Conservation (phyloP, 2,797 vertebrate genomes). For the Centroberyx gerrardi region DNA sequence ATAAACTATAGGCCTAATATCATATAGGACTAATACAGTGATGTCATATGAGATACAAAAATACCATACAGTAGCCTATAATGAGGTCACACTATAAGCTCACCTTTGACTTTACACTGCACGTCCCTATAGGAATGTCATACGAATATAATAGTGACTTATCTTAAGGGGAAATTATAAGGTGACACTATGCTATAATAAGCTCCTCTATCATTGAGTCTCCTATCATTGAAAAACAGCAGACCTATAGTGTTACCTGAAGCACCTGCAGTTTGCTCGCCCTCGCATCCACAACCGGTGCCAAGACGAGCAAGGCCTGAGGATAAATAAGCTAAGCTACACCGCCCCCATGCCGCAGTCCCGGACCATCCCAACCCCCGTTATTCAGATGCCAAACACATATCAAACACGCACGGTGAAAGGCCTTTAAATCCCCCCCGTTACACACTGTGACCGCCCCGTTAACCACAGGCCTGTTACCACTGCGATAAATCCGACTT, state of each 20-base stretch:
- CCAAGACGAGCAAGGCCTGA: slow-evolving; percentile 29
- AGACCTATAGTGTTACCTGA: background rate
- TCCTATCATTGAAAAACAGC: background rate
- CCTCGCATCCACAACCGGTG: slow-evolving; percentile 56
- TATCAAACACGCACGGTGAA: slow-evolving; percentile 37
- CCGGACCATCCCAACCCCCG: slow-evolving; percentile 30
- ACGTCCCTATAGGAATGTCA: no score
- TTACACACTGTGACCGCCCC: no score
- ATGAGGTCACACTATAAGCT: no score
- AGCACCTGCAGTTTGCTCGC: slow-evolving; percentile 55
- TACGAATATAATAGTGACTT: no score
- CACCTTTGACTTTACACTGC: no score
- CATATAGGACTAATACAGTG: no score
- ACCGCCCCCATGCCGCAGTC: slow-evolving; percentile 71
- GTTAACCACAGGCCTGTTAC: slow-evolving; percentile 21
- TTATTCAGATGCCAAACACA: slow-evolving; percentile 67
- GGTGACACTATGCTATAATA: no score
- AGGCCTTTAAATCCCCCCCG: slow-evolving; percentile 39
- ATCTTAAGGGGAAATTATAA: no score
- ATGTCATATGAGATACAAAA: no score
- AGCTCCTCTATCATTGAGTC: no score
- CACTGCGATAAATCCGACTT: slow-evolving; percentile 2
- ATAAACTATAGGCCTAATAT: no score
- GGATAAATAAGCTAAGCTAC: slow-evolving; percentile 38
- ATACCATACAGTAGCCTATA: no score